A percentile compares a stretch with the other conserved stretches of the same genome.
Evolutionary conservation across 1,140 invertebrate species (phyloP).

Genomic region (Delia radicum): DNA sequence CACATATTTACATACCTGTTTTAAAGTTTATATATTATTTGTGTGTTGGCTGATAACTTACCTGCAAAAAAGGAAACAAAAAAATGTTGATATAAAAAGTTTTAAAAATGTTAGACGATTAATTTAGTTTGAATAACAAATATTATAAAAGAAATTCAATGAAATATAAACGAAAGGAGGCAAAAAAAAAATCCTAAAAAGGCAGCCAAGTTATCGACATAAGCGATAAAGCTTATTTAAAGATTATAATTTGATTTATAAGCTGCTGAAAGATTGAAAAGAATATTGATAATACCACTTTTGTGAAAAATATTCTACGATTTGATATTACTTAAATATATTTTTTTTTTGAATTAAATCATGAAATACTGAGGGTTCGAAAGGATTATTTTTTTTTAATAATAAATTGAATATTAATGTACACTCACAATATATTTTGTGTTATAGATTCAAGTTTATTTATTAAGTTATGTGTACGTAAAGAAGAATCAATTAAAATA

Average conservation of each 20-base stretch:
- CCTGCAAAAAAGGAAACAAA: not conserved
- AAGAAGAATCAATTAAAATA: not conserved
- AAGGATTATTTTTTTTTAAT: not conserved
- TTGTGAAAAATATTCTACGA: not conserved
- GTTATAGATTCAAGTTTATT: too few species aligned
- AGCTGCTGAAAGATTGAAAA: not conserved
- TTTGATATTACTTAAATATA: not conserved
- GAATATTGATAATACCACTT: not conserved
- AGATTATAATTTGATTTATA: slow-evolving; percentile 19
- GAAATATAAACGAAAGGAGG: not conserved
- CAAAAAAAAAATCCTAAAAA: not conserved
- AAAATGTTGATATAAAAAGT: not conserved
- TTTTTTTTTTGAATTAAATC: not conserved
- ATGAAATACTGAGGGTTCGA: not conserved
- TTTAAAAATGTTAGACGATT: slow-evolving; percentile 27
- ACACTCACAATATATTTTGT: too few species aligned
- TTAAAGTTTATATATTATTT: too few species aligned
- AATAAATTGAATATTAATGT: too few species aligned
- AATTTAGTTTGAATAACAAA: slow-evolving; percentile 30
- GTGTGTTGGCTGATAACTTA: not conserved
- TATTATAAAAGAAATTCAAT: not conserved
- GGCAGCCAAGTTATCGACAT: not conserved
- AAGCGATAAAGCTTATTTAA: slow-evolving; percentile 3
- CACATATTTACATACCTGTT: too few species aligned
- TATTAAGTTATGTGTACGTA: too few species aligned